Base-by-base conservation (phyloP, 2,888 invertebrate genomes). In the Cheilosia vulpina region DNA sequence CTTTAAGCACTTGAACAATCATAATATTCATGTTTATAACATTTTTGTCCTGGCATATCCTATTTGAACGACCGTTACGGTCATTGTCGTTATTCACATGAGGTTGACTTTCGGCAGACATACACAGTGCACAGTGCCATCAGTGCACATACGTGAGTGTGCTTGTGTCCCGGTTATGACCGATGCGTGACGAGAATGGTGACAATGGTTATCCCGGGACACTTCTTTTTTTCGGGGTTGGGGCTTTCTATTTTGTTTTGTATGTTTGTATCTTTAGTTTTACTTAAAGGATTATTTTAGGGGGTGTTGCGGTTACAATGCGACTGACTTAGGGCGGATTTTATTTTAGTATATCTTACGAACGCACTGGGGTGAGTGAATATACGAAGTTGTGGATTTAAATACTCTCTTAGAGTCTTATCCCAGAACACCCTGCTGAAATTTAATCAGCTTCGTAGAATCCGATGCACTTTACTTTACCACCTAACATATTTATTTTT, bases 41-140 rank as follows among this genome's bases (percentile, higher is more conserved):
- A 71, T 75, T 73, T 79, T 69, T 71, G 76, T 65, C 75, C 38
- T 58, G 43, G 63, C 57, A 58, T 84, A 84, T 84, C 71, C 79
- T 69, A 75, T 47, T 66, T 72, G 75, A 71, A 75, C 45, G 75
- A 60, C 58, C 69, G 75, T 79, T 66, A 75, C 60, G 84, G 65
- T 76, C 80, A 80, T 84, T 84, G 80, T 60, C 80, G 71, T 84
- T 84, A 79, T 84, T 84, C 79, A 84, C 83, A 79, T 79, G 53
- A 75, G 79, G 58, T 60, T 68, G 75, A 55, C 62, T 73, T 41
- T 62, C 68, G 60, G 65, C 77, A 13, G 19, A 11, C 21, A 50
- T 72, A 47, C 13, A 31, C 19, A 24, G 19, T 57, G 57, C 19
- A 38, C 57, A 47, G 19, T 31, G 9, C 31, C 7, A 31, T 9